Evolutionary conservation across 2,113 vertebrate genomes (phyloP).

Genomic region (Gorsachius goisagi): DNA sequence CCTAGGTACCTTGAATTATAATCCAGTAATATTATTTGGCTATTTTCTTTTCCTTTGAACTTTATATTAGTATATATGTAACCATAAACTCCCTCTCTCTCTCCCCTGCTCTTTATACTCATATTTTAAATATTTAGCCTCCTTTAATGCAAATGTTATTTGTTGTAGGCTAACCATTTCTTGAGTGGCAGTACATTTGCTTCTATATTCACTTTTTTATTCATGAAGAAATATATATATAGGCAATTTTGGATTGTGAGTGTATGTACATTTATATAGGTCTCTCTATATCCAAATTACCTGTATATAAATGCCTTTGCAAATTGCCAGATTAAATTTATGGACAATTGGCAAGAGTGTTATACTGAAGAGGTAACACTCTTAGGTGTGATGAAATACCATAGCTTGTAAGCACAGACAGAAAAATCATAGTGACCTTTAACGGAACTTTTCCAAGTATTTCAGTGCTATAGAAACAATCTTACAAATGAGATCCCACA

Average conservation of each 20-base stretch:
- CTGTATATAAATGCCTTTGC: neutral
- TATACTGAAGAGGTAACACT: neutral
- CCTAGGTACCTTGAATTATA: neutral
- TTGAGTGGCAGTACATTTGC: neutral
- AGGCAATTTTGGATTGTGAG: neutral
- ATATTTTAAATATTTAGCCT: neutral
- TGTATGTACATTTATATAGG: neutral
- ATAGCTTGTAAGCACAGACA: neutral
- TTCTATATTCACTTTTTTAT: neutral
- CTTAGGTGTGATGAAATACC: neutral
- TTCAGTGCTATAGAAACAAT: neutral
- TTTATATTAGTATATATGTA: neutral
- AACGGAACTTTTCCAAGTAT: neutral
- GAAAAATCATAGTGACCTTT: neutral
- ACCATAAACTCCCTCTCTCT: neutral
- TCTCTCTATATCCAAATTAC: neutral
- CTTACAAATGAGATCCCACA: neutral
- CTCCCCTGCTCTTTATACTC: neutral
- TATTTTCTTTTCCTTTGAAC: neutral
- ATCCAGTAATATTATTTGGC: neutral
- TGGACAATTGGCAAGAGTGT: neutral
- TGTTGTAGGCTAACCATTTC: neutral
- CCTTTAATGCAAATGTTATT: neutral
- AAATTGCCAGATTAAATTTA: neutral
- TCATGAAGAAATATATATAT: neutral